These are phyloP conservation scores for Campaea margaritaria DNA, from an alignment of 2,888 invertebrate genomes.

Conservation along the genomic window DNA sequence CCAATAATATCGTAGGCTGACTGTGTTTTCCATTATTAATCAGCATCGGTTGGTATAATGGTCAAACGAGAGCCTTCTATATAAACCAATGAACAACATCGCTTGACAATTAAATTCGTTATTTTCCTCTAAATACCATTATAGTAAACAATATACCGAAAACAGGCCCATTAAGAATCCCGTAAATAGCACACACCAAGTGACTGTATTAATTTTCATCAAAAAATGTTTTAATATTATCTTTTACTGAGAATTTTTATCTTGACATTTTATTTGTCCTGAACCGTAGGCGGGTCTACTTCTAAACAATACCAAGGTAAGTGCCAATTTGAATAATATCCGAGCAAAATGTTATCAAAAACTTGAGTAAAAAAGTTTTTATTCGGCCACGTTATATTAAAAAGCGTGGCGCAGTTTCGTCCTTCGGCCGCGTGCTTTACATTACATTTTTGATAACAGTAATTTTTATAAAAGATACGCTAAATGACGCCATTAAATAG, in stretches of 20 bases:
- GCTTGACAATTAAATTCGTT: too few species aligned
- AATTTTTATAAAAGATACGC: slow-evolving; percentile 1
- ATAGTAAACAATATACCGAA: too few species aligned
- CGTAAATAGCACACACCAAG: background rate
- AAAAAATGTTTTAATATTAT: slow-evolving; percentile 17
- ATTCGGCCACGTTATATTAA: slow-evolving; percentile 37
- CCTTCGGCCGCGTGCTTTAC: slow-evolving; percentile 22
- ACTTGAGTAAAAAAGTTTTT: slow-evolving; percentile 37
- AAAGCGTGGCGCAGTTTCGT: slow-evolving; percentile 20
- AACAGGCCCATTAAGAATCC: background rate
- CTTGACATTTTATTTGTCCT: slow-evolving; percentile 24
- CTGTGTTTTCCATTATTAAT: too few species aligned
- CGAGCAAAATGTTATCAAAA: slow-evolving; percentile 37
- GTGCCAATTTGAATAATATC: slow-evolving; percentile 32
- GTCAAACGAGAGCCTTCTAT: too few species aligned
- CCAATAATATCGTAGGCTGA: too few species aligned
- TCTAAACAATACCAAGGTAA: slow-evolving; percentile 32
- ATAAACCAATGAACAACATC: too few species aligned
- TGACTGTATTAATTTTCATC: slow-evolving; percentile 13
- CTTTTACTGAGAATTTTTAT: slow-evolving; percentile 17
- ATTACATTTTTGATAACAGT: slow-evolving; percentile 23
- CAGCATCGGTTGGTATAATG: too few species aligned
- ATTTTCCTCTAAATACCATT: too few species aligned
- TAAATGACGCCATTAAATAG: too few species aligned
- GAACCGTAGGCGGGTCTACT: slow-evolving; percentile 22